These are phyloP conservation scores for Mesorhabditis sp. DNA, from an alignment of 2,888 invertebrate genomes.

Conservation along the genomic window DNA sequence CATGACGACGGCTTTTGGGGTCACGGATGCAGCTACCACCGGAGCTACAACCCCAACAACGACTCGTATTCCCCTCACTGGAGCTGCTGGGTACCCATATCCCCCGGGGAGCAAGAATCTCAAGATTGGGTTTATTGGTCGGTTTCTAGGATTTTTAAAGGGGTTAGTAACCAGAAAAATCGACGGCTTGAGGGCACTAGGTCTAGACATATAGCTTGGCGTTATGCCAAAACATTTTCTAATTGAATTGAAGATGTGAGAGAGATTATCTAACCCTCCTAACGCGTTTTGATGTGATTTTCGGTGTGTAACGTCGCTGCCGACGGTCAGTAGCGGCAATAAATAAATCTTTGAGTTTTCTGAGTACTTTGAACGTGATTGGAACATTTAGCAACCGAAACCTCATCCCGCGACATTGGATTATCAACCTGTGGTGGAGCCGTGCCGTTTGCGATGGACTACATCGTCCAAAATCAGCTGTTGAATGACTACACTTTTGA, in stretches of 20 bases:
- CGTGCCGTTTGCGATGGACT: not conserved
- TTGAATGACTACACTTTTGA: not conserved
- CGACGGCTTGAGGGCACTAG: too few relatives aligned
- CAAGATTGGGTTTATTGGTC: not conserved
- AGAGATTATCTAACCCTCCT: too few relatives aligned
- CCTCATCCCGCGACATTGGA: conserved; percentile 3
- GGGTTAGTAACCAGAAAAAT: not conserved
- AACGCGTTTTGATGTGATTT: too few relatives aligned
- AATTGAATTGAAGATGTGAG: too few relatives aligned
- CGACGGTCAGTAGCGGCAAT: too few relatives aligned
- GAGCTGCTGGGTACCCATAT: not conserved
- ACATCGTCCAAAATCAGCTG: not conserved
- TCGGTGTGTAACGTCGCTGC: too few relatives aligned
- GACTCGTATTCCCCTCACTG: not conserved
- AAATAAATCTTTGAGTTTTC: too few relatives aligned
- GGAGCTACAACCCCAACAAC: not conserved
- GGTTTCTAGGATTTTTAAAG: not conserved
- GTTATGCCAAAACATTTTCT: too few relatives aligned
- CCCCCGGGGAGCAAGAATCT: not conserved
- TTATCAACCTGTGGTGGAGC: not conserved
- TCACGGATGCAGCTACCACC: not conserved
- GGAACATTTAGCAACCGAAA: conserved; percentile 3
- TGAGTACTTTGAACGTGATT: too few relatives aligned
- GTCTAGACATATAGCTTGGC: too few relatives aligned
- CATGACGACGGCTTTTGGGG: too few relatives aligned